A percentile compares a stretch with the other conserved stretches of the same genome.
Conservation (phyloP, 1,140 invertebrate species). For the Ladona fulva region DNA sequence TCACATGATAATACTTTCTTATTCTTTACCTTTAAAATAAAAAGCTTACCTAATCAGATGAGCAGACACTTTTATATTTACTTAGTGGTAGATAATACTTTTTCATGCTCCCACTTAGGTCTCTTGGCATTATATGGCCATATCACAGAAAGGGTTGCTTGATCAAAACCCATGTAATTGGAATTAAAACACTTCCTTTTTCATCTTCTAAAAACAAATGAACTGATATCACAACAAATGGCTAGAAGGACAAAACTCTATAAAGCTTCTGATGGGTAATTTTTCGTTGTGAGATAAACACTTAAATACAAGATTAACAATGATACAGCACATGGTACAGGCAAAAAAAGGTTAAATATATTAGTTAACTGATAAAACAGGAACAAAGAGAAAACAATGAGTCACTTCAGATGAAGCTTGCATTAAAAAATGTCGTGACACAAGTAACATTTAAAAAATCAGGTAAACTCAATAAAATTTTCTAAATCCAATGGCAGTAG, state of each 20-base stretch:
- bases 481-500: neutral
- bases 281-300: no score
- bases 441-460: neutral
- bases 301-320: no score
- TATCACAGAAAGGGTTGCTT: slow-evolving; percentile 2
- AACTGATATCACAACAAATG: neutral
- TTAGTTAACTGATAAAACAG: no score
- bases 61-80: neutral
- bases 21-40: neutral
- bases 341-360: no score
- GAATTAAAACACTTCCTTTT: neutral
- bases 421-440: no score
- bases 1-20: slow-evolving; percentile 3
- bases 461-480: neutral
- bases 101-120: neutral
- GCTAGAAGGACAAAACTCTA: neutral
- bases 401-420: no score
- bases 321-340: no score
- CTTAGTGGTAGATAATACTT: neutral
- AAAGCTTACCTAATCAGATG: neutral
- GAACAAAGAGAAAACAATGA: no score
- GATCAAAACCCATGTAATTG: neutral
- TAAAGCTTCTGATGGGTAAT: neutral
- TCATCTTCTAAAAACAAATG: neutral
- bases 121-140: neutral